Percentiles rank a stretch among this genome's conserved stretches.
Evolutionary conservation across 1,140 invertebrate species (phyloP).

Genomic region (Eumeta japonica): DNA sequence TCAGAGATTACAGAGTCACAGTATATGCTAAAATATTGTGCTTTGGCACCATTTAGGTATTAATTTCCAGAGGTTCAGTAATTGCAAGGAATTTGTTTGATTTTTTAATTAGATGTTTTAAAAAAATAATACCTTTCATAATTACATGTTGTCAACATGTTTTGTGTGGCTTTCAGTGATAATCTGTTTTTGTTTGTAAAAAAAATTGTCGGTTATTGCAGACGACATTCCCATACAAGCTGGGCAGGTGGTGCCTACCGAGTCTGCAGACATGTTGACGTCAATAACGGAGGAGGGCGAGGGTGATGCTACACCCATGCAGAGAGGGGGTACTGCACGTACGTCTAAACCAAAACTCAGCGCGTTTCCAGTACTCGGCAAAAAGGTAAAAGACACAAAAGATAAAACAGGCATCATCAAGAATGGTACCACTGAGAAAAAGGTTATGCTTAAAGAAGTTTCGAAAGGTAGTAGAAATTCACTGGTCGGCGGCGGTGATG

Average conservation of each 20-base stretch:
- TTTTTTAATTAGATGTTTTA: too few species aligned
- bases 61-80: too few species aligned
- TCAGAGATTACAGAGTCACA: too few species aligned
- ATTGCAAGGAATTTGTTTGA: too few species aligned
- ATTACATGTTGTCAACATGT: too few species aligned
- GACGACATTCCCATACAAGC: conserved; percentile 57
- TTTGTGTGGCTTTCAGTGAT: too few species aligned
- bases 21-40: too few species aligned
- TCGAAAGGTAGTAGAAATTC: conserved; percentile 48
- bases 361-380: conserved; percentile 47
- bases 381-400: conserved; percentile 50
- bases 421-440: conserved; percentile 30
- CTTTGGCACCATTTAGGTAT: too few species aligned
- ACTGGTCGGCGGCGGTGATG: conserved; percentile 38
- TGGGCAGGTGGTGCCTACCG: conserved; percentile 36
- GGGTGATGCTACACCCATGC: conserved; percentile 36
- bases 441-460: conserved; percentile 43
- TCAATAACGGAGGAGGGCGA: conserved; percentile 53
- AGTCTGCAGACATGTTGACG: conserved; percentile 44
- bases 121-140: too few species aligned
- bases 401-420: conserved; percentile 24
- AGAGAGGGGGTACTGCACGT: conserved; percentile 33
- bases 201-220: too few species aligned
- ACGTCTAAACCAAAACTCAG: conserved; percentile 51
- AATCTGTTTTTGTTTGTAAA: too few species aligned